Conservation (phyloP, 2,888 invertebrate genomes). For the Chymomyza procnemis region DNA sequence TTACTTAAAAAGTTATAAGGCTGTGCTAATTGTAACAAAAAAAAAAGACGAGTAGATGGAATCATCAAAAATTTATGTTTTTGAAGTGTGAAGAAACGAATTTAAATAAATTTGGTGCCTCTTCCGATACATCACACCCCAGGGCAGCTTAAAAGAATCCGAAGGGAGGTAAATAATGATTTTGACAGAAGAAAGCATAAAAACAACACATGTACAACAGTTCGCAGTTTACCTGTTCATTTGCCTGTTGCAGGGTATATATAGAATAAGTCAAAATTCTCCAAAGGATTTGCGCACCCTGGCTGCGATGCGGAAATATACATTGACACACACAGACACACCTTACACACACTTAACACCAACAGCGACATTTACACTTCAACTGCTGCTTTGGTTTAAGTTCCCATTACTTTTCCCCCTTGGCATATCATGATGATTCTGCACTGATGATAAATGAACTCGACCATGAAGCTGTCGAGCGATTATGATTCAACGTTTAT, state of each 20-base stretch:
- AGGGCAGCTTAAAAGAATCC: too few relatives aligned
- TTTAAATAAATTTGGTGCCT: too few relatives aligned
- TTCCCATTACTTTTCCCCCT: neutral
- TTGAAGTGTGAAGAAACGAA: too few relatives aligned
- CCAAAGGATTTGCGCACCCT: neutral
- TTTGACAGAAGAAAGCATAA: too few relatives aligned
- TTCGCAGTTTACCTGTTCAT: too few relatives aligned
- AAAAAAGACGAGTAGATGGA: too few relatives aligned
- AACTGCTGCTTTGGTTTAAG: slow-evolving; percentile 55
- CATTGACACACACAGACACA: neutral
- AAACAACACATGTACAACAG: too few relatives aligned
- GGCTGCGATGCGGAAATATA: neutral
- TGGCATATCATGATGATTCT: neutral
- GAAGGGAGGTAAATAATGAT: too few relatives aligned
- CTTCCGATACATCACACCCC: too few relatives aligned
- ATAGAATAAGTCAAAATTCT: neutral
- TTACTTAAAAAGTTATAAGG: too few relatives aligned
- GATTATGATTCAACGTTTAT: slow-evolving; percentile 14
- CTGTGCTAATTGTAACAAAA: too few relatives aligned
- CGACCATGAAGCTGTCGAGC: slow-evolving; percentile 5
- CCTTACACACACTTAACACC: slow-evolving; percentile 29
- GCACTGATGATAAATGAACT: slow-evolving; percentile 65
- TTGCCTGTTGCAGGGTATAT: neutral
- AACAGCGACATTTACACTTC: slow-evolving; percentile 71
- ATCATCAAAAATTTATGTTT: too few relatives aligned